Conservation (phyloP, 2,797 vertebrate species). For the Poeciliopsis gracilis region DNA sequence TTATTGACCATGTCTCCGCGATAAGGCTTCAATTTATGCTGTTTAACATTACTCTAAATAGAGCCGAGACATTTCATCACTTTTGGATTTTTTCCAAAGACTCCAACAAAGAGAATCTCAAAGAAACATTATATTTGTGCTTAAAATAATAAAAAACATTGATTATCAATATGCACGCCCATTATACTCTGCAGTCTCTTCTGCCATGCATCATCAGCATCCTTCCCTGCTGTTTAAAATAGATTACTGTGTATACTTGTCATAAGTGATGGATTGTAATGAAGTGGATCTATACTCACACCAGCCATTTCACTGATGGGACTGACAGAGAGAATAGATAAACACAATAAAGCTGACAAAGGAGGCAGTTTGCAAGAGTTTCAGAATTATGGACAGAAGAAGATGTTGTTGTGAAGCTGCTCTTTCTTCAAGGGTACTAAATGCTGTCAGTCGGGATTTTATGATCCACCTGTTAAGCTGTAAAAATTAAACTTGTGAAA, state of each 20-base stretch:
- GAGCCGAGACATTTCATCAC: conserved; percentile 38
- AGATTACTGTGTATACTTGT: conserved; percentile 73
- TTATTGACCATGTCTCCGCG: conserved; percentile 26
- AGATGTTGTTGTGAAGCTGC: conserved; percentile 13
- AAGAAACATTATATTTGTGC: conserved; percentile 40
- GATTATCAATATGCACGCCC: conserved; percentile 70
- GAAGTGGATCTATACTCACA: conserved; percentile 71
- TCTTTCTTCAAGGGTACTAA: conserved; percentile 15
- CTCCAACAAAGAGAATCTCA: conserved; percentile 6
- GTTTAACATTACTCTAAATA: conserved; percentile 17
- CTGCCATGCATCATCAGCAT: conserved; percentile 74
- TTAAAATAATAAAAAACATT: conserved; percentile 62
- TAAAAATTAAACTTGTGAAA: not conserved
- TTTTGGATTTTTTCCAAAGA: conserved; percentile 22
- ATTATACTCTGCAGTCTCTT: conserved; percentile 51
- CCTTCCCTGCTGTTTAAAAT: conserved; percentile 69
- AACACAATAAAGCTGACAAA: conserved; percentile 58
- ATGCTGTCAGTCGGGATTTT: conserved; percentile 15
- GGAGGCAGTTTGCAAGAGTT: conserved; percentile 31
- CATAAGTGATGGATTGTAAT: conserved; percentile 75
- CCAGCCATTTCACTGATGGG: conserved; percentile 47
- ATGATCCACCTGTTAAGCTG: conserved; percentile 1
- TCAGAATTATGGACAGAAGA: conserved; percentile 9
- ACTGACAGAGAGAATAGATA: conserved; percentile 64
- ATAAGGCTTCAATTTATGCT: conserved; percentile 47